A percentile compares a stretch with the other conserved stretches of the same genome.
Evolutionary conservation across 2,113 vertebrate genomes (phyloP).

Genomic region (Uropsilus gracilis): DNA sequence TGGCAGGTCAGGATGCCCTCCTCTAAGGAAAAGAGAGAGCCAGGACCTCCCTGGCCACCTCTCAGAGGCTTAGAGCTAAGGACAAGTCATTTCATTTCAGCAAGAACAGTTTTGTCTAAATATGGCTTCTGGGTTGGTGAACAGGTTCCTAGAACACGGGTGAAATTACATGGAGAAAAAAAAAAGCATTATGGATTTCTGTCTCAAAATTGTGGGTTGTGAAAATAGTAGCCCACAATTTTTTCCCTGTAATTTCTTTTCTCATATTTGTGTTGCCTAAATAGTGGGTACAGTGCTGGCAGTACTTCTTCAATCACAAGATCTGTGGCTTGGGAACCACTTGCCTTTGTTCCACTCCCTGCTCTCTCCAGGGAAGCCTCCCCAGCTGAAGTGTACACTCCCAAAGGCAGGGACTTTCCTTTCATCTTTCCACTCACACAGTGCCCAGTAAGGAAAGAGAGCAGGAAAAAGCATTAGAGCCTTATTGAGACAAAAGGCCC

Average conservation of each 20-base stretch:
- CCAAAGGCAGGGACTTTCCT: not conserved
- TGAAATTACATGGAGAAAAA: slow-evolving; percentile 9
- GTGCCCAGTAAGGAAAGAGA: not conserved
- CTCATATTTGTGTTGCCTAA: not conserved
- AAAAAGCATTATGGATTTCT: not conserved
- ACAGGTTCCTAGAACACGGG: not conserved
- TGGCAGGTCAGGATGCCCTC: not conserved
- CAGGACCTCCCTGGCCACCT: not conserved
- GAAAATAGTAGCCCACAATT: slow-evolving; percentile 36
- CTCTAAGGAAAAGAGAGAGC: not conserved
- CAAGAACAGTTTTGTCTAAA: not conserved
- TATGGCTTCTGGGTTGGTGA: not conserved
- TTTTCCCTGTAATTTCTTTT: slow-evolving; percentile 53
- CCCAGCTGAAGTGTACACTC: not conserved
- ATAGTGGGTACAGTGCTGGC: not conserved
- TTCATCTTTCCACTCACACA: not conserved
- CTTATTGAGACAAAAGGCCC: not conserved
- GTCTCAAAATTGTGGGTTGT: slow-evolving; percentile 24
- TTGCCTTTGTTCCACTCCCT: not conserved
- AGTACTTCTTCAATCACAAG: not conserved
- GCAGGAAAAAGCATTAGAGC: not conserved
- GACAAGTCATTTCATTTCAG: not conserved
- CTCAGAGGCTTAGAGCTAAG: not conserved
- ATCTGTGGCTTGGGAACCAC: not conserved
- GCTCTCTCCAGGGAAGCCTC: not conserved